phyloP scores from a whole-genome alignment of 2,797 vertebrate genomes.

The Tinamus major region DNA sequence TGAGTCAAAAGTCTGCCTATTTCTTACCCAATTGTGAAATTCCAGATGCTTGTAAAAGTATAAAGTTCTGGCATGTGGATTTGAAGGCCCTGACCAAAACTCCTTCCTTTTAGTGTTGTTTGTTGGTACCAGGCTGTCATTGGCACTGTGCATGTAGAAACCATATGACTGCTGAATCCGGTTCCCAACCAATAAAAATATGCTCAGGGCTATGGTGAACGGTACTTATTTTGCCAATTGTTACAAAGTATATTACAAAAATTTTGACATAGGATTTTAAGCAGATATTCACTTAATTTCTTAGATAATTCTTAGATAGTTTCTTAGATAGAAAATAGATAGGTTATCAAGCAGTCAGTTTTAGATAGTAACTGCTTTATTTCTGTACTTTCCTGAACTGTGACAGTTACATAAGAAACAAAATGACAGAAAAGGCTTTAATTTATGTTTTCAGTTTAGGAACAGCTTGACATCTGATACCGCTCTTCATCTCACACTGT shows the following conservation, averaged over 20 bases:
- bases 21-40: neutral
- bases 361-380: neutral
- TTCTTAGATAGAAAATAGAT: neutral
- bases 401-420: neutral
- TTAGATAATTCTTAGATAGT: neutral
- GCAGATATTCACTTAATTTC: neutral
- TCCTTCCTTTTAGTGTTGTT: neutral
- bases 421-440: neutral
- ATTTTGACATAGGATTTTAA: neutral
- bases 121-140: neutral
- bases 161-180: neutral
- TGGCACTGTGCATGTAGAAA: neutral
- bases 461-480: neutral
- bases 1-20: neutral
- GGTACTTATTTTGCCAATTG: conserved; percentile 25
- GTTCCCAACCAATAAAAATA: conserved; percentile 56
- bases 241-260: conserved; percentile 24
- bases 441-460: neutral
- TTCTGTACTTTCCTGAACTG: neutral
- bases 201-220: neutral
- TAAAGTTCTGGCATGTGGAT: neutral
- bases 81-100: neutral
- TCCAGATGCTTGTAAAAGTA: neutral
- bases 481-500: neutral
- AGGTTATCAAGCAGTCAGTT: neutral